Evolutionary conservation across 2,113 vertebrate genomes (phyloP).

Genomic region (Mustelus asterias): DNA sequence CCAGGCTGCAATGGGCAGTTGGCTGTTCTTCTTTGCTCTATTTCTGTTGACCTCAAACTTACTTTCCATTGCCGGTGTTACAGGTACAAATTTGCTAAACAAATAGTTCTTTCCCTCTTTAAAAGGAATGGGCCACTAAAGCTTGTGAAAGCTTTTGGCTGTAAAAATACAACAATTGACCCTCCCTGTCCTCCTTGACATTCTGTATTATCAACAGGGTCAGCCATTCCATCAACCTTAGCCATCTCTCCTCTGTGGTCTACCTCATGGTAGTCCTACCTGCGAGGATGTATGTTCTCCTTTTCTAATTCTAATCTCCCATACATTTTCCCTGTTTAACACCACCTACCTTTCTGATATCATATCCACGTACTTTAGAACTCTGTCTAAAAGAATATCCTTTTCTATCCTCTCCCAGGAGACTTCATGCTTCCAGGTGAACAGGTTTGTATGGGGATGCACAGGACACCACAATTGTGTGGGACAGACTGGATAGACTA

Average conservation of each 20-base stretch:
- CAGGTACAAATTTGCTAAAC: neutral
- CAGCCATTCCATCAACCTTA: neutral
- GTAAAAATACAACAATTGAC: neutral
- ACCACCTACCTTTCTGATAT: neutral
- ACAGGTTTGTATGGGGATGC: neutral
- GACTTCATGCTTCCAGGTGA: neutral
- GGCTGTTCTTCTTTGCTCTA: neutral
- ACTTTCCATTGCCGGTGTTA: neutral
- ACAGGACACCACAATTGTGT: neutral
- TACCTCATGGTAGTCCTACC: too few relatives aligned
- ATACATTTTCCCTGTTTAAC: neutral
- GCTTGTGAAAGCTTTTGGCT: neutral
- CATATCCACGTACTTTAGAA: neutral
- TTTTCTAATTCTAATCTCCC: neutral
- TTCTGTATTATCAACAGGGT: neutral
- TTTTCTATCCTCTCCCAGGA: neutral
- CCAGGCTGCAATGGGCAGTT: neutral
- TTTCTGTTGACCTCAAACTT: neutral
- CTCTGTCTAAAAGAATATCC: neutral
- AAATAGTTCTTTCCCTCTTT: neutral
- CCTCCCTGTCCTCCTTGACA: neutral
- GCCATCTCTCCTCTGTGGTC: too few relatives aligned
- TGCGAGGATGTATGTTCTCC: neutral
- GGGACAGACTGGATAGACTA: neutral
- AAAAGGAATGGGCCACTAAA: neutral